These are phyloP conservation scores for Dioctria rufipes DNA, from an alignment of 2,888 invertebrate species.

Conservation along the genomic window DNA sequence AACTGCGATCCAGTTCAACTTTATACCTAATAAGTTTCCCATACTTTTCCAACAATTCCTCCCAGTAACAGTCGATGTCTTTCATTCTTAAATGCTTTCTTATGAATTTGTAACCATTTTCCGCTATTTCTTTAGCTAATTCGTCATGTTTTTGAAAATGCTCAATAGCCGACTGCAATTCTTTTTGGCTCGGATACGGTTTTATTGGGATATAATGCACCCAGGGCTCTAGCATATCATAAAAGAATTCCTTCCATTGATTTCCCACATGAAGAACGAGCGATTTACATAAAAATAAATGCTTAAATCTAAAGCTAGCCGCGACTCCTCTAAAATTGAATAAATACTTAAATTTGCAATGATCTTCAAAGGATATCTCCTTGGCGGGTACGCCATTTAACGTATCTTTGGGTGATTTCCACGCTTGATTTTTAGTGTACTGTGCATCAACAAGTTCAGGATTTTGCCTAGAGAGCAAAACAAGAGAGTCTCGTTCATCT, in stretches of 20 bases:
- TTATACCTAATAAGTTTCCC: conserved; percentile 80
- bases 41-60: conserved; percentile 81
- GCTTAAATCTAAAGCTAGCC: conserved; percentile 97
- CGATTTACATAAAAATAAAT: conserved; percentile 93
- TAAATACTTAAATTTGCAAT: conserved; percentile 93
- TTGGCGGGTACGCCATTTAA: conserved; percentile 85
- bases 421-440: conserved; percentile 98
- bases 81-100: conserved; percentile 86
- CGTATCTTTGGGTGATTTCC: conserved; percentile 97
- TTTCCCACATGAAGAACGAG: conserved; percentile 94
- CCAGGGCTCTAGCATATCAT: conserved; percentile 92
- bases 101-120: conserved; percentile 86
- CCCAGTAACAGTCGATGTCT: conserved; percentile 92
- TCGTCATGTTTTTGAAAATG: conserved; percentile 85
- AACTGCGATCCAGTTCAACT: conserved; percentile 74
- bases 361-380: conserved; percentile 91
- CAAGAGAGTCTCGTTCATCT: conserved; percentile 88
- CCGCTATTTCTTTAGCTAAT: conserved; percentile 83
- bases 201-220: conserved; percentile 93
- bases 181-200: conserved; percentile 77
- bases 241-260: conserved; percentile 97
- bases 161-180: conserved; percentile 80
- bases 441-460: conserved; percentile 90
- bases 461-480: conserved; percentile 83
- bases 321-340: conserved; percentile 98